These are phyloP conservation scores for Rhynchomys soricoides DNA, from an alignment of 2,113 vertebrate genomes.

Conservation along the genomic window DNA sequence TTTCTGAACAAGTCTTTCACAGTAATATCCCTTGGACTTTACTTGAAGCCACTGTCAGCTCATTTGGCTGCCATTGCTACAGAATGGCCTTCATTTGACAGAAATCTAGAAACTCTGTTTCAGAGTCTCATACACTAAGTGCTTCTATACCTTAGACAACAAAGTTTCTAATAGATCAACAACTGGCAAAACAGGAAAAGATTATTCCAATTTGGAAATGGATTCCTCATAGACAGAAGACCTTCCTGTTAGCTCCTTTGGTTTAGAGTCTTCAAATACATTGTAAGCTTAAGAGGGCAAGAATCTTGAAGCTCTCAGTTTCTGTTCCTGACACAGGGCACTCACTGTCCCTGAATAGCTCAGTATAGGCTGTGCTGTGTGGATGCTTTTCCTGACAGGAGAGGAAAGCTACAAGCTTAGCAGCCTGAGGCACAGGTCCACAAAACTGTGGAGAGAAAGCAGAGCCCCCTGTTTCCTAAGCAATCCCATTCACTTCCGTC, in stretches of 20 bases:
- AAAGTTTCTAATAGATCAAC: neutral
- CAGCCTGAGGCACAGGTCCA: neutral
- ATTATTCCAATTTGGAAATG: neutral
- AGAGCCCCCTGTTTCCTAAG: neutral
- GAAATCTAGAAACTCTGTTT: neutral
- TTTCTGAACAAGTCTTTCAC: neutral
- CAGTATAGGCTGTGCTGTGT: neutral
- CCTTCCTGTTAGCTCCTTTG: neutral
- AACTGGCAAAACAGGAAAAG: neutral
- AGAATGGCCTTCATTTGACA: neutral
- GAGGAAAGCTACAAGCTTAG: neutral
- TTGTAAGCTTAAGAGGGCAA: neutral
- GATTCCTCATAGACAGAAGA: neutral
- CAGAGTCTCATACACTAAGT: neutral
- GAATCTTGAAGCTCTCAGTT: neutral
- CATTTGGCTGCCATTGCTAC: neutral
- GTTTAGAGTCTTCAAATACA: neutral
- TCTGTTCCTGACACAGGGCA: neutral
- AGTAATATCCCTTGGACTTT: neutral
- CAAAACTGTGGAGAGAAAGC: neutral
- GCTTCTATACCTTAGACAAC: neutral
- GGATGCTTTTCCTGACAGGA: neutral
- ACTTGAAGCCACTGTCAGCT: neutral
- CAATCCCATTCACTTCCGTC: neutral
- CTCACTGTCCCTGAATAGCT: accelerated